These are phyloP conservation scores for Archaeoteleia sp. DNA, from an alignment of 2,888 invertebrate species.

Conservation along the genomic window DNA sequence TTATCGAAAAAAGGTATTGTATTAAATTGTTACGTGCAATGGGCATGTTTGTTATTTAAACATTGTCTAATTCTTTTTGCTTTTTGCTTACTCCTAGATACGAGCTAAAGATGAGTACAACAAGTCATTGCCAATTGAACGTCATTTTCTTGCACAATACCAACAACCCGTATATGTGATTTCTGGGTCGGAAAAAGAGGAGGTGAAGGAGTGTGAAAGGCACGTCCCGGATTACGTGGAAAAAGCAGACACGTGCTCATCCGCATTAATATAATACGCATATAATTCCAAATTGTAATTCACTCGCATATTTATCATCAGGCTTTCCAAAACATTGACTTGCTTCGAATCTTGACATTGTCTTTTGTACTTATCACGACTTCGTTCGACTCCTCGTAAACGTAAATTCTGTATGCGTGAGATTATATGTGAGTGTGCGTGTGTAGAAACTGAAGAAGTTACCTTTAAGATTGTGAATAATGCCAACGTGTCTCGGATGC, in stretches of 20 bases:
- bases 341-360: slow-evolving; percentile 16
- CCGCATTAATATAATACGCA: slow-evolving; percentile 6
- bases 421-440: slow-evolving; percentile 17
- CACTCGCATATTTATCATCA: slow-evolving; percentile 32
- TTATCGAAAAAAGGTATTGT: slow-evolving; percentile 79
- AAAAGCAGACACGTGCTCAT: slow-evolving; percentile 17
- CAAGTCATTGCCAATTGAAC: slow-evolving; percentile 57
- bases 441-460: slow-evolving; percentile 32
- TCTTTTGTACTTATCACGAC: slow-evolving; percentile 48
- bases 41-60: neutral
- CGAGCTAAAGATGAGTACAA: slow-evolving; percentile 44
- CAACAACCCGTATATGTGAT: slow-evolving; percentile 82
- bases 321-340: slow-evolving; percentile 44
- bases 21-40: no score
- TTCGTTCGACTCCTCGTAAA: no score
- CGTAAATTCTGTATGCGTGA: slow-evolving; percentile 34
- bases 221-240: slow-evolving; percentile 32
- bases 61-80: no score
- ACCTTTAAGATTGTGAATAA: slow-evolving; percentile 9
- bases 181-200: slow-evolving; percentile 80
- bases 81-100: slow-evolving; percentile 28
- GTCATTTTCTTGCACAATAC: slow-evolving; percentile 79
- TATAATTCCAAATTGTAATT: slow-evolving; percentile 32
- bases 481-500: slow-evolving; percentile 2
- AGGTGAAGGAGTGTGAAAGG: slow-evolving; percentile 54